Conservation (phyloP, 1,140 invertebrate species). For the Drosophila sproati region DNA sequence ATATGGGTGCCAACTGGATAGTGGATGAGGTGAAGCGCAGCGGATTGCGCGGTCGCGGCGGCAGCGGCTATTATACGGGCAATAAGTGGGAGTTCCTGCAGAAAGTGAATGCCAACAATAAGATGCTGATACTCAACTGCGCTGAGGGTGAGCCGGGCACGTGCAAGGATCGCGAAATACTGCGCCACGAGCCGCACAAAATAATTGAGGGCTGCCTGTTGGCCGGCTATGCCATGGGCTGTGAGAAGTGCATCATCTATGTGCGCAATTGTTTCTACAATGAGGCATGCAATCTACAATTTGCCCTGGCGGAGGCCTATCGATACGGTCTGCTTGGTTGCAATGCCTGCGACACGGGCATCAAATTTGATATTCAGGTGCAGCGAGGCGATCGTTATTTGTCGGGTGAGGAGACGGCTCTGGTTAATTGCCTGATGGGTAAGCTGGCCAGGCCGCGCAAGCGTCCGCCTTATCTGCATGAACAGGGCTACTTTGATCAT, state of each 20-base stretch:
- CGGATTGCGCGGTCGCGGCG: conserved; percentile 97
- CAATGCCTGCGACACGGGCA: conserved; percentile 97
- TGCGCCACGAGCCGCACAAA: conserved; percentile 99
- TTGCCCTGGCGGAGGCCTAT: conserved; percentile 98
- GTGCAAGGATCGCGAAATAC: conserved; percentile 99
- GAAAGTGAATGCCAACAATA: conserved; percentile 95
- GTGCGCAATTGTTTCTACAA: conserved; percentile 99
- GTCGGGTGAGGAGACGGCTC: conserved; percentile 99
- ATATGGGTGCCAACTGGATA: conserved; percentile 98
- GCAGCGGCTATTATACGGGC: conserved; percentile 98
- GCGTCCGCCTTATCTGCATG: conserved; percentile 99
- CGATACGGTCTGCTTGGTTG: conserved; percentile 97
- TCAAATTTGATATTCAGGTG: conserved; percentile 98
- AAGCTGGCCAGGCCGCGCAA: conserved; percentile 98
- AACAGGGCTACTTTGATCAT: conserved; percentile 98
- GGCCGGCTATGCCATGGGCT: conserved; percentile 97
- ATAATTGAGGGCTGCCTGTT: conserved; percentile 98
- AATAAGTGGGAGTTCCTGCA: conserved; percentile 99
- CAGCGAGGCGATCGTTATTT: conserved; percentile 98
- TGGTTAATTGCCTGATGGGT: conserved; percentile 99
- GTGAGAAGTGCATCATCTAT: conserved; percentile 98
- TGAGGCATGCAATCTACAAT: conserved; percentile 98
- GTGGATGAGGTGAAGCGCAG: conserved; percentile 97
- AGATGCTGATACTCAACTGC: conserved; percentile 98
- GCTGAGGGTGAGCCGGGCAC: conserved; percentile 99